phyloP scores from a whole-genome alignment of 2,888 invertebrate species.

The Stratiomys singularior region DNA sequence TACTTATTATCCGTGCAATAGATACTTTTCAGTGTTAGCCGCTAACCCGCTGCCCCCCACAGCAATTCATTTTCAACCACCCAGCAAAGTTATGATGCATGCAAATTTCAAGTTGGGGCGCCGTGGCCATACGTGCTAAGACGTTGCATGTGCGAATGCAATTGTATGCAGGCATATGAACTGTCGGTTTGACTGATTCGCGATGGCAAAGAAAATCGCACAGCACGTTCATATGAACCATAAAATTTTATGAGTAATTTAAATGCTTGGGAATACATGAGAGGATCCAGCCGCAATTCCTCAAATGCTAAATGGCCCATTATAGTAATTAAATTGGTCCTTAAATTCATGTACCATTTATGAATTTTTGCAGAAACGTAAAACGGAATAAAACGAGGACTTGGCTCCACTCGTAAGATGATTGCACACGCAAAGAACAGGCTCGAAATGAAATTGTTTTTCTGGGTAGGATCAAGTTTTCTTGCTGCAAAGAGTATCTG shows the following conservation, averaged over 20 bases:
- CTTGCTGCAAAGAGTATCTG: no score
- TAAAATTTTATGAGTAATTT: slow-evolving; percentile 36
- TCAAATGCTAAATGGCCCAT: background rate
- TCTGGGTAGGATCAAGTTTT: no score
- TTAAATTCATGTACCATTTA: background rate
- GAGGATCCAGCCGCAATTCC: background rate
- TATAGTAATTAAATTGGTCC: slow-evolving; percentile 25
- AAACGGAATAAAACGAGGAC: background rate
- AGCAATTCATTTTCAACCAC: slow-evolving; percentile 2
- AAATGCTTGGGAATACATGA: background rate
- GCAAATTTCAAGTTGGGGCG: slow-evolving; percentile 19
- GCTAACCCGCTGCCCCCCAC: background rate
- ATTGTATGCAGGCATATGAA: background rate
- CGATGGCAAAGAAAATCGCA: background rate
- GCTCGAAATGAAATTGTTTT: no score
- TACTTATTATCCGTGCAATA: slow-evolving; percentile 43
- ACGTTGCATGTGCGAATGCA: slow-evolving; percentile 20
- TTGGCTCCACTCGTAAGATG: no score
- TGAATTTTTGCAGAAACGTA: background rate
- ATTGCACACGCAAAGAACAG: no score
- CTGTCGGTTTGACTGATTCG: background rate
- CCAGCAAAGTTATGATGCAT: slow-evolving; percentile 16
- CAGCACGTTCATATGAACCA: slow-evolving; percentile 17
- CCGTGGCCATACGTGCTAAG: slow-evolving; percentile 12
- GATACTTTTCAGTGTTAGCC: background rate